Base-by-base conservation (phyloP, 2,888 invertebrate species). In the Idaea straminata region DNA sequence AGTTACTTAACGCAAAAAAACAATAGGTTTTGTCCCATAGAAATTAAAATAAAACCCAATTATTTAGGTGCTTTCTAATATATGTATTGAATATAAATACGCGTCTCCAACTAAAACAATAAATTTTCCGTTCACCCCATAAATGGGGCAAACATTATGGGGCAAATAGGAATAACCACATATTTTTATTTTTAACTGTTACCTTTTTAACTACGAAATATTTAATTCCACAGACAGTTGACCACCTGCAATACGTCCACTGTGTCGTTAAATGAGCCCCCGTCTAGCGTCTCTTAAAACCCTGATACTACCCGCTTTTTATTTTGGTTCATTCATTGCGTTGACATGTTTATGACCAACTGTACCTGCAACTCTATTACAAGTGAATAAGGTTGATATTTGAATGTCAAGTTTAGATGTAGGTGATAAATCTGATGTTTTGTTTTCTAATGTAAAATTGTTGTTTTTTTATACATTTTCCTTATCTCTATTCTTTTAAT, bases 241-340 rank as follows among this genome's bases (percentile, higher is more conserved):
- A 47, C 6, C 47, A 4, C 25, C 65, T 61, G 61, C 13, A 15
- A 47, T 38, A 5, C 4, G 35, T 36, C 25, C 59, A 35, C 69
- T 69, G 61, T 59, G 66, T 35, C 61, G 15, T 66, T 64, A 68
- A 71, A 72, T 72, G 70, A 73, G 71, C 64, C 71, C 59, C 65
- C 64, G 61, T 66, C 73, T 72, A 69, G 71, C 64, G 61, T 66
- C 73, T 72, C 71, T 72, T 71, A 70, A 72, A 69, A 72, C 66
- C 70, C 59, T 64, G 69, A 70, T 69, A 70, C 73, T 69, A 70
- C 73, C 70, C 67, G 36, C 66, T 64, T 70, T 73, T 72, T 73
- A 72, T 71, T 74, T 71, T 69, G 67, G 68, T 35, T 71, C 71
- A 72, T 74, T 74, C 73, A 74, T 72, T 71, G 62, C 61, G 69